These are phyloP conservation scores for Microplitis demolitor DNA, from an alignment of 1,140 invertebrate genomes.

Conservation along the genomic window DNA sequence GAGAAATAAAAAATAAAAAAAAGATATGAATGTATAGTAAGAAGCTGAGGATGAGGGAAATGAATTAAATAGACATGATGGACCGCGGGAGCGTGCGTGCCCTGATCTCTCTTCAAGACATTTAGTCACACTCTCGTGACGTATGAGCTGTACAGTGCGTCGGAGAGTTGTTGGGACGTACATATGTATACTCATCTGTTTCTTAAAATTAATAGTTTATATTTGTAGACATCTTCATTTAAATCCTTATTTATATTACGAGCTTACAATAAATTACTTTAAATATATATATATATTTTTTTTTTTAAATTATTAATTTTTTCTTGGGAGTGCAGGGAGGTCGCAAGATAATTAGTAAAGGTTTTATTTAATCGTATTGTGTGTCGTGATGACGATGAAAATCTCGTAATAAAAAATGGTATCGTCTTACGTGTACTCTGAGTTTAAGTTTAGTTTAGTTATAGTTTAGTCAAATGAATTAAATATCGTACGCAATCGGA, in stretches of 20 bases:
- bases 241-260: no score
- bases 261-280: no score
- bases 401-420: neutral
- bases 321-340: no score
- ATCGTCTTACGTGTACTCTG: neutral
- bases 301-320: no score
- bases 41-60: constrained; percentile 24
- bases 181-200: neutral
- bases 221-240: no score
- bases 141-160: constrained; percentile 1
- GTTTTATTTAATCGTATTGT: no score
- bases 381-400: no score
- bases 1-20: constrained; percentile 22
- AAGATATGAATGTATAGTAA: no score
- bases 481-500: constrained; percentile 6
- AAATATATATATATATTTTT: no score
- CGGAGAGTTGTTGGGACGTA: neutral
- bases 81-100: constrained; percentile 48
- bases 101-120: constrained; percentile 50
- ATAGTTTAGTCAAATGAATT: no score
- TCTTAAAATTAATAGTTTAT: neutral
- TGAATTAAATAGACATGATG: constrained; percentile 40
- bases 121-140: constrained; percentile 35
- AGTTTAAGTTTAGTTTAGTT: constrained; percentile 9
- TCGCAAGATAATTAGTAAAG: no score